Evolutionary conservation across 2,797 vertebrate genomes (phyloP), one percentile per base, ranked within the genome.

Genomic region (Erpetoichthys calabaricus): DNA sequence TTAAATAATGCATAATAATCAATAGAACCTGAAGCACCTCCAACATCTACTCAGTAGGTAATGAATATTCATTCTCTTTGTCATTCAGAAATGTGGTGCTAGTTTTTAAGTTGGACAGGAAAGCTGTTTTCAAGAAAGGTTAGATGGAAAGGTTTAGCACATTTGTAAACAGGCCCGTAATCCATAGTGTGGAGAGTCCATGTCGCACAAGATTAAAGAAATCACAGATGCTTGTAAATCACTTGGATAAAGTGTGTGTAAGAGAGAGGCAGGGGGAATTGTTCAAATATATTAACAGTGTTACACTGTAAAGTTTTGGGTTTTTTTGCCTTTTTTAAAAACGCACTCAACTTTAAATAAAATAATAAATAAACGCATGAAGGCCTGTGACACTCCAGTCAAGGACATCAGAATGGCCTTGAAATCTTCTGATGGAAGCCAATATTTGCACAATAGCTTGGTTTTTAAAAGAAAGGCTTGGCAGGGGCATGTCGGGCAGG

Each of bases 41-140:
- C 25, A 57, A 59, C 47, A 47, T 50, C 51, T 58, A 60, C 63
- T 75, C 64, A 56, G 63, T 56, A 42, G 57, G 45, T 61, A 45
- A 66, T 86, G 83, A 80, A 86, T 86, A 86, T 84, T 82, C 75
- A 85, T 82, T 73, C 78, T 58, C 76, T 68, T 68, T 70, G 75
- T 79, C 76, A 82, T 79, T 79, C 79, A 79, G 80, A 73, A 72
- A 71, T 71, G 68, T 64, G 6, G 46, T 57, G 51, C 45, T 46
- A 56, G 47, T 52, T 7, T 25, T 49, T 57, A 70, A 67, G 73
- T 57, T 63, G 73, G 77, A 74, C 69, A 68, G 78, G 67, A 72
- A 74, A 77, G 76, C 77, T 76, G 80, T 83, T 74, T 70, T 68
- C 72, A 69, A 66, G 68, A 75, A 75, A 73, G 79, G 77, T 73